Conservation (phyloP, 1,140 invertebrate genomes). For the Maconellicoccus hirsutus region DNA sequence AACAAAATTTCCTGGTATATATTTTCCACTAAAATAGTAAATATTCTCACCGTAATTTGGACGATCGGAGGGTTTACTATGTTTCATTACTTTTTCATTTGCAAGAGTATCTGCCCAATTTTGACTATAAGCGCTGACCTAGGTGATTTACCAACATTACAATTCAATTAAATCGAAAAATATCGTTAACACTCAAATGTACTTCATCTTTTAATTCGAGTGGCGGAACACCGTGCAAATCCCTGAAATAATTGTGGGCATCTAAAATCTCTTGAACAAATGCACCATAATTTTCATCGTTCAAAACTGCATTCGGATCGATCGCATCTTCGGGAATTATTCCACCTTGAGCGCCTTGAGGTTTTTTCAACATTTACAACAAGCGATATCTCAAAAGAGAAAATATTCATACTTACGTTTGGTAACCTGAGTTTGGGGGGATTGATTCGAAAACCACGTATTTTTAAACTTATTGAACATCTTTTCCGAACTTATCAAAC, state of each 20-base stretch:
- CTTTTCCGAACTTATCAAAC: too few relatives aligned
- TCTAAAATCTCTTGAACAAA: slow-evolving; percentile 54
- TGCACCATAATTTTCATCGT: background rate
- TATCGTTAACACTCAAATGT: too few relatives aligned
- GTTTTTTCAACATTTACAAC: too few relatives aligned
- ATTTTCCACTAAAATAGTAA: background rate
- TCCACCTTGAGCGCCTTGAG: too few relatives aligned
- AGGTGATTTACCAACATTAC: too few relatives aligned
- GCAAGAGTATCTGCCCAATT: background rate
- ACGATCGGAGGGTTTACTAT: background rate
- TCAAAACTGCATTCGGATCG: background rate
- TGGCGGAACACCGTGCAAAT: slow-evolving; percentile 52
- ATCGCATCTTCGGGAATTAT: background rate
- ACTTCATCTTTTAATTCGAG: slow-evolving; percentile 59
- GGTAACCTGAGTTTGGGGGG: too few relatives aligned
- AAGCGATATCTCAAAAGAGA: too few relatives aligned
- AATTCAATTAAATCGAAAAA: too few relatives aligned
- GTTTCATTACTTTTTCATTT: background rate
- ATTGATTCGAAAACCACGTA: too few relatives aligned
- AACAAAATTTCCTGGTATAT: background rate
- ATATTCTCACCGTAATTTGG: background rate
- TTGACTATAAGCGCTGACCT: background rate
- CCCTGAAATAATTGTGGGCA: slow-evolving; percentile 63
- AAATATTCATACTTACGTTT: too few relatives aligned
- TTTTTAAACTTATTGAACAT: too few relatives aligned